Percentiles rank a stretch among this genome's conserved stretches.
Conservation (phyloP, 2,113 vertebrate species). For the Colaptes auratus region DNA sequence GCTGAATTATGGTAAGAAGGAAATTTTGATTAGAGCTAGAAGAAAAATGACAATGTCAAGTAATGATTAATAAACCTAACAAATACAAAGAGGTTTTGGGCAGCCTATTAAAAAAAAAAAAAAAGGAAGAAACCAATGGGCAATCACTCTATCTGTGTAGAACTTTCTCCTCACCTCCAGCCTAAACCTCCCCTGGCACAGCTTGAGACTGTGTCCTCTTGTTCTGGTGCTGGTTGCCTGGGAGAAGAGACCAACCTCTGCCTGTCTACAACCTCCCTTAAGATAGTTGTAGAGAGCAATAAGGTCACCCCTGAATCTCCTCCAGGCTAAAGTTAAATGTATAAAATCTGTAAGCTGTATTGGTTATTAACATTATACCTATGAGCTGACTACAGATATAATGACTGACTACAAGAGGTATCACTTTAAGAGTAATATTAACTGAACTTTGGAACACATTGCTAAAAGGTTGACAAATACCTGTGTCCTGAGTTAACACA, state of each 20-base stretch:
- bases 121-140: neutral
- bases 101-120: neutral
- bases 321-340: too few species aligned
- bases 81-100: neutral
- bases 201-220: too few species aligned
- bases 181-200: too few species aligned
- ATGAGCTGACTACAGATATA: neutral
- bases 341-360: neutral
- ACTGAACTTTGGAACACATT: neutral
- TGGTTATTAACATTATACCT: neutral
- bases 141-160: too few species aligned
- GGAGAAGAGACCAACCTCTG: too few species aligned
- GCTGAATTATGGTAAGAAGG: neutral
- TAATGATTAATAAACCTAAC: neutral
- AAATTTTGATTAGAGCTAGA: neutral
- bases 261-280: too few species aligned
- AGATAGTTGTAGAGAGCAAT: too few species aligned
- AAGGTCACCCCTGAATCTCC: too few species aligned
- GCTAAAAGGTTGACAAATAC: neutral
- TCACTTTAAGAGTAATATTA: neutral
- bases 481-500: neutral
- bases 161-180: too few species aligned
- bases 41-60: neutral
- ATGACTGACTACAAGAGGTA: neutral
- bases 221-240: too few species aligned